Evolutionary conservation across 2,113 vertebrate genomes (phyloP).

Genomic region (Cyrtonyx montezumae): DNA sequence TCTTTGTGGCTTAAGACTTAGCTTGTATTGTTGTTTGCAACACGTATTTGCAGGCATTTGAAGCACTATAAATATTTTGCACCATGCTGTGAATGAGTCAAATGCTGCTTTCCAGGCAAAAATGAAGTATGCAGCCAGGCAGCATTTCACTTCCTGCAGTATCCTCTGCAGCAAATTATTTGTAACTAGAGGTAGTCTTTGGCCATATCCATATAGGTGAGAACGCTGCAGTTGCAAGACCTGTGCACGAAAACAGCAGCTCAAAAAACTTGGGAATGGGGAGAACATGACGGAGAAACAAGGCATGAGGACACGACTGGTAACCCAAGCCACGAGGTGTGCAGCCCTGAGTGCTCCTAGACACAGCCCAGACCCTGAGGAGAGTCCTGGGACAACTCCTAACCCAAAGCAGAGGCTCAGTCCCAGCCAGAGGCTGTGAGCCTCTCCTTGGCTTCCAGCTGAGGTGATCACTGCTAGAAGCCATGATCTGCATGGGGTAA

Average conservation of each 20-base stretch:
- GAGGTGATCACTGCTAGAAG: background rate
- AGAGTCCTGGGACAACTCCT: background rate
- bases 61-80: slow-evolving; percentile 28
- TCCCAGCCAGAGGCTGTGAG: background rate
- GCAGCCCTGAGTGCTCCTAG: background rate
- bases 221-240: background rate
- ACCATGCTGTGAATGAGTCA: slow-evolving; percentile 27
- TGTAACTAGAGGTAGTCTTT: background rate
- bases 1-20: background rate
- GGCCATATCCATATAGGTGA: background rate
- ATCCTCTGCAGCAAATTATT: background rate
- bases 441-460: background rate
- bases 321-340: too few species aligned
- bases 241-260: background rate
- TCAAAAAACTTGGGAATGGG: background rate
- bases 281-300: too few species aligned
- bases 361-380: background rate
- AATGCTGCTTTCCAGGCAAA: slow-evolving; percentile 9
- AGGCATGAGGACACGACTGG: too few species aligned
- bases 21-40: background rate
- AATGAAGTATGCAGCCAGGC: background rate
- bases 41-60: background rate
- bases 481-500: background rate
- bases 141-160: background rate
- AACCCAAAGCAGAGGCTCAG: background rate